Conservation (phyloP, 2,888 invertebrate genomes). For the Plagodis dolabraria region DNA sequence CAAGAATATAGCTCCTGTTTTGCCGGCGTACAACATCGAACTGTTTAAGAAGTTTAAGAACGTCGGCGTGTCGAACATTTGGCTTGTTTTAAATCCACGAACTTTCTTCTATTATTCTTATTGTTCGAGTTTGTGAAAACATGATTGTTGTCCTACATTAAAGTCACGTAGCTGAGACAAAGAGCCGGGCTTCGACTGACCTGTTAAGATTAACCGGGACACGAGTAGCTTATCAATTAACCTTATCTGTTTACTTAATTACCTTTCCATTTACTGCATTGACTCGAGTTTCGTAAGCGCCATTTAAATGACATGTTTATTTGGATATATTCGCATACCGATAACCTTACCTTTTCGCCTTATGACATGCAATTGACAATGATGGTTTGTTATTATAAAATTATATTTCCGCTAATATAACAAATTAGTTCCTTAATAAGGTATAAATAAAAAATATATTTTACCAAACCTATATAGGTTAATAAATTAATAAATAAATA, state of each 20-base stretch:
- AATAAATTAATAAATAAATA: too few species aligned
- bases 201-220: constrained; percentile 22
- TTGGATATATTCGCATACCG: neutral
- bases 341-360: too few species aligned
- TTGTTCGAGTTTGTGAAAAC: constrained; percentile 7
- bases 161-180: constrained; percentile 29
- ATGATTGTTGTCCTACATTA: constrained; percentile 17
- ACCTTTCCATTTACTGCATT: constrained; percentile 6
- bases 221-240: constrained; percentile 21
- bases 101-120: constrained; percentile 6
- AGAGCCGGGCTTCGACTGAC: constrained; percentile 17
- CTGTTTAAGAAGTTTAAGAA: too few species aligned
- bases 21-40: too few species aligned
- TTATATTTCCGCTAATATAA: too few species aligned
- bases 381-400: too few species aligned
- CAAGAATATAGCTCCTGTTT: too few species aligned
- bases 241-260: constrained; percentile 13
- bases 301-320: neutral
- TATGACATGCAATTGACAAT: too few species aligned
- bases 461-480: too few species aligned
- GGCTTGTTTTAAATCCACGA: neutral
- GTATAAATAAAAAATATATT: too few species aligned
- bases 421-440: too few species aligned
- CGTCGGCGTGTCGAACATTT: too few species aligned
- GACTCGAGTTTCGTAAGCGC: neutral